These are phyloP conservation scores for Periphyllus acericola DNA, from an alignment of 2,888 invertebrate species.

Conservation along the genomic window DNA sequence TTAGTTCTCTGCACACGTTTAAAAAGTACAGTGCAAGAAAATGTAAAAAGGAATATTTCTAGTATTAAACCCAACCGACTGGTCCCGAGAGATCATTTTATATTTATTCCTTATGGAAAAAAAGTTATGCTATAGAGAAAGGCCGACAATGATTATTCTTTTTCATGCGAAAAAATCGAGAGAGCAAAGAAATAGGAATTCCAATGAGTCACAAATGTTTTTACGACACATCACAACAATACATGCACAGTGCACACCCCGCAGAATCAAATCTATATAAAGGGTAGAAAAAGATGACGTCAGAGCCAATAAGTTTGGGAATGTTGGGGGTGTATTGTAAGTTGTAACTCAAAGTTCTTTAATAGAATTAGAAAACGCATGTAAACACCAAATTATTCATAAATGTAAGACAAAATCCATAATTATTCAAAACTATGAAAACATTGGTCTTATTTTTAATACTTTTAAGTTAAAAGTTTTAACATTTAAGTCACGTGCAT, in stretches of 20 bases:
- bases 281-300: constrained; percentile 46
- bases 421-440: too few species aligned
- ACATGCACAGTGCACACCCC: background rate
- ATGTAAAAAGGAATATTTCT: constrained; percentile 27
- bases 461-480: too few species aligned
- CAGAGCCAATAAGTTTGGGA: constrained; percentile 9
- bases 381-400: background rate
- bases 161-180: constrained; percentile 25
- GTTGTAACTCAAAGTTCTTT: background rate
- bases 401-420: background rate
- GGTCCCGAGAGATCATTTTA: constrained; percentile 38
- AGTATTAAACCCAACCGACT: constrained; percentile 15
- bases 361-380: background rate
- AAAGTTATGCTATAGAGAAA: constrained; percentile 33
- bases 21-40: constrained; percentile 1
- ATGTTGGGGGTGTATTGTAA: background rate
- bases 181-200: constrained; percentile 20
- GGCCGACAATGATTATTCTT: background rate
- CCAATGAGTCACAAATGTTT: constrained; percentile 58
- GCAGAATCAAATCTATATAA: constrained; percentile 9
- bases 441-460: too few species aligned
- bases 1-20: background rate
- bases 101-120: constrained; percentile 19
- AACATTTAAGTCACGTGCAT: too few species aligned
- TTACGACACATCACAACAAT: constrained; percentile 48